Evolutionary conservation across 1,140 invertebrate genomes (phyloP).

Genomic region (Galendromus occidentalis): DNA sequence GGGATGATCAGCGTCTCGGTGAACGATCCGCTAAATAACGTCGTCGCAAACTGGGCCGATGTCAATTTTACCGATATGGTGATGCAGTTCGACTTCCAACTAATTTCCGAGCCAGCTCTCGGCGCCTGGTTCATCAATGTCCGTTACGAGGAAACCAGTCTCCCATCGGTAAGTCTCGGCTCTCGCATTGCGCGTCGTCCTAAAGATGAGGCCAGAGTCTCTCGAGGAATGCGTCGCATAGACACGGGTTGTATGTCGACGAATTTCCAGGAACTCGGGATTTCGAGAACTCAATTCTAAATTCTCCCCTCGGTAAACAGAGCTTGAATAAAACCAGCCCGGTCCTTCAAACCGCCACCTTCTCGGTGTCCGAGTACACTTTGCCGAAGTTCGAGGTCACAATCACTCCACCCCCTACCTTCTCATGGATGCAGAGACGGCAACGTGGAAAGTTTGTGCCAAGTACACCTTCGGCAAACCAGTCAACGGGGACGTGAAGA

Average conservation of each 20-base stretch:
- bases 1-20: neutral
- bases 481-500: constrained; percentile 36
- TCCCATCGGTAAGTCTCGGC: too few species aligned
- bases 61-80: neutral
- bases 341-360: constrained; percentile 22
- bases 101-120: neutral
- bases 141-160: neutral
- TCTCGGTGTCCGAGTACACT: constrained; percentile 3
- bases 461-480: constrained; percentile 52
- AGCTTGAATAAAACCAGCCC: constrained; percentile 26
- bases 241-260: too few species aligned
- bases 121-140: neutral
- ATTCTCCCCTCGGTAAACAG: too few species aligned
- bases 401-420: constrained; percentile 28
- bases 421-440: constrained; percentile 31
- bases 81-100: constrained; percentile 2
- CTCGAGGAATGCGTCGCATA: too few species aligned
- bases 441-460: constrained; percentile 27
- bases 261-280: too few species aligned
- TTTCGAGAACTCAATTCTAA: too few species aligned
- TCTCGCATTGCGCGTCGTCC: too few species aligned
- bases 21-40: neutral
- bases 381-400: constrained; percentile 18
- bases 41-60: neutral
- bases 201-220: too few species aligned